Percentiles rank a stretch among this genome's conserved stretches.
Conservation (phyloP, 2,113 vertebrate genomes). For the Pteropus alecto region DNA sequence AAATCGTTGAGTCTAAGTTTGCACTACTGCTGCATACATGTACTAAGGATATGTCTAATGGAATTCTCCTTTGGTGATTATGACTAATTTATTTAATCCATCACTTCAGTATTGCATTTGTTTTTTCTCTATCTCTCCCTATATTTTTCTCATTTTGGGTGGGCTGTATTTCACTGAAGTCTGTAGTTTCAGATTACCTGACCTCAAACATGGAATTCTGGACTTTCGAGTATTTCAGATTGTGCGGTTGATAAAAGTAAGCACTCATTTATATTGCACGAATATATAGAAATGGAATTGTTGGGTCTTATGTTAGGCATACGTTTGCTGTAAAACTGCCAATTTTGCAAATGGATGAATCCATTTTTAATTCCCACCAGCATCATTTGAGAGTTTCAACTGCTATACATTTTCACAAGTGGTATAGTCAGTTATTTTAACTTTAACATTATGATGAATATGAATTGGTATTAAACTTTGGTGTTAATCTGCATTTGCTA, state of each 20-base stretch:
- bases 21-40: not conserved
- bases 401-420: not conserved
- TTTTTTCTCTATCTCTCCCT: not conserved
- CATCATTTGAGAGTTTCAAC: not conserved
- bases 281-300: constrained; percentile 41
- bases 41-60: not conserved
- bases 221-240: not conserved
- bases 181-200: not conserved
- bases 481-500: constrained; percentile 7
- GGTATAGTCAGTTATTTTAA: not conserved
- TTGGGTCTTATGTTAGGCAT: not conserved
- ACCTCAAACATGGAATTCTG: not conserved
- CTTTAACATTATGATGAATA: not conserved
- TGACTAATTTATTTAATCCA: not conserved
- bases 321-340: not conserved
- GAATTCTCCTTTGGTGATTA: not conserved
- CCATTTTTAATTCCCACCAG: not conserved
- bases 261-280: not conserved
- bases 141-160: not conserved
- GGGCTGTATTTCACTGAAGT: not conserved
- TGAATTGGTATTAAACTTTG: not conserved
- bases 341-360: not conserved
- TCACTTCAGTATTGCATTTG: not conserved
- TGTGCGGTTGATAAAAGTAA: not conserved
- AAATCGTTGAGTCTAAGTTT: not conserved